Evolutionary conservation across 2,797 vertebrate species (phyloP).

Genomic region (Thaleichthys pacificus): DNA sequence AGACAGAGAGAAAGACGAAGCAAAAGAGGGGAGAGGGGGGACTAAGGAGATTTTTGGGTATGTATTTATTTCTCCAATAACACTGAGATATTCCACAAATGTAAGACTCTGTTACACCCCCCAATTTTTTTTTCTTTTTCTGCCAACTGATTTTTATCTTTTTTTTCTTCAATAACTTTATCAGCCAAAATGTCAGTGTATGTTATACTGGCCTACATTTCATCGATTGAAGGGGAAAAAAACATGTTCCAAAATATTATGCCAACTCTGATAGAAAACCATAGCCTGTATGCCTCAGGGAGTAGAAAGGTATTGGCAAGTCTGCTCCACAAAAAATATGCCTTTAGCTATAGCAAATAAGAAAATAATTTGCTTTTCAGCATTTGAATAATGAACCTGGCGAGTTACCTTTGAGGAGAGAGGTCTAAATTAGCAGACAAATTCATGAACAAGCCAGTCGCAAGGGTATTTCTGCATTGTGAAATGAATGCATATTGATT

Average conservation of each 20-base stretch:
- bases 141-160: constrained; percentile 20
- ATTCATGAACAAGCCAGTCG: constrained; percentile 35
- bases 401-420: constrained; percentile 46
- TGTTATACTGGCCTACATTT: constrained; percentile 37
- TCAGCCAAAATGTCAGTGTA: constrained; percentile 36
- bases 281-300: constrained; percentile 22
- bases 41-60: constrained; percentile 8
- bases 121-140: constrained; percentile 29
- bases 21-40: not conserved
- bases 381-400: constrained; percentile 53
- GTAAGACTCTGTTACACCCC: constrained; percentile 41
- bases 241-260: constrained; percentile 33
- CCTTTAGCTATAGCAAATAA: constrained; percentile 48
- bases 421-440: constrained; percentile 45
- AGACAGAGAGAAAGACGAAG: too few species aligned
- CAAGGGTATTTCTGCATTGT: constrained; percentile 35
- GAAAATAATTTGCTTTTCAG: constrained; percentile 49
- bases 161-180: constrained; percentile 23
- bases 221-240: constrained; percentile 18
- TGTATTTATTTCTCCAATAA: constrained; percentile 35
- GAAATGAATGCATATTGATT: constrained; percentile 45
- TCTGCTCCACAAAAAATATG: constrained; percentile 11
- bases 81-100: constrained; percentile 40
- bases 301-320: constrained; percentile 28
- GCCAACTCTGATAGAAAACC: constrained; percentile 33